These are phyloP conservation scores for Mus spicilegus DNA, from an alignment of 2,113 vertebrate genomes.

Conservation along the genomic window DNA sequence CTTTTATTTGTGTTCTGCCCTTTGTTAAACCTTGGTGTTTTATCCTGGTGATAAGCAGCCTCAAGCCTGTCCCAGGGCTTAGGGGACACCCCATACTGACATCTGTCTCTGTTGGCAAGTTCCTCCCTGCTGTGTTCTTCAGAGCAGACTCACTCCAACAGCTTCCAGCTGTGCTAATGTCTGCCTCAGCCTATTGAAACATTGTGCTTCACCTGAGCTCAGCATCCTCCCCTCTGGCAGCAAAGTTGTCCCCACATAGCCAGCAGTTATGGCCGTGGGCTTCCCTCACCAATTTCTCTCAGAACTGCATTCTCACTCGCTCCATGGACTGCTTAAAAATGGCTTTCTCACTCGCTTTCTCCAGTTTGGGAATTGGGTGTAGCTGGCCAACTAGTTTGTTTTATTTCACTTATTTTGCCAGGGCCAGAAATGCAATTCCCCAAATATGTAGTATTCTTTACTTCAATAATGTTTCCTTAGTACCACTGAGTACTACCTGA, in stretches of 20 bases:
- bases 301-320: background rate
- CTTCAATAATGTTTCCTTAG: background rate
- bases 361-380: background rate
- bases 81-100: background rate
- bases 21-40: background rate
- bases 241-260: background rate
- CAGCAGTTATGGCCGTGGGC: background rate
- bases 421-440: background rate
- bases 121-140: background rate
- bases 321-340: background rate
- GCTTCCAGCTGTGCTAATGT: background rate
- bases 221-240: background rate
- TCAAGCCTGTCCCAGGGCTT: background rate
- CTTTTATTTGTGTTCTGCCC: background rate
- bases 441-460: background rate
- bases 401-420: slow-evolving; percentile 1
- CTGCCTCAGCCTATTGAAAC: background rate
- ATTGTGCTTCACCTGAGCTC: background rate
- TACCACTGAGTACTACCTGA: background rate
- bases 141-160: background rate
- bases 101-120: background rate
- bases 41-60: background rate
- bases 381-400: background rate
- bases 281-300: background rate
- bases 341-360: background rate